phyloP scores from a whole-genome alignment of 2,113 vertebrate species.

The Oxyura jamaicensis region DNA sequence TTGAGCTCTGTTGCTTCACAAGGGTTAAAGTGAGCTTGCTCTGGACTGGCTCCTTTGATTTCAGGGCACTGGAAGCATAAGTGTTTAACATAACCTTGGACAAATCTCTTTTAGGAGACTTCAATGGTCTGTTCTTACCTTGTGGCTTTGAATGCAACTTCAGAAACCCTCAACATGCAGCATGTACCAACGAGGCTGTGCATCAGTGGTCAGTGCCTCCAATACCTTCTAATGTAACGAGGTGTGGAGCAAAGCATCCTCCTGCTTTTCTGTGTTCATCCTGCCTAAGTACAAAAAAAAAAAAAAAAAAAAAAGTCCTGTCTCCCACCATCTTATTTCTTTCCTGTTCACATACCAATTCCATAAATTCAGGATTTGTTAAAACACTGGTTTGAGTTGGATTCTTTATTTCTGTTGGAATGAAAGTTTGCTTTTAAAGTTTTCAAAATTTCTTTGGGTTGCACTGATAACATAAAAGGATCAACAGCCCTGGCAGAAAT shows the following conservation, averaged over 20 bases:
- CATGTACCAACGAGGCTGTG: accelerated
- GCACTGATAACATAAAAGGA: background rate
- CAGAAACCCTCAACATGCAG: background rate
- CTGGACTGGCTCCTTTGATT: background rate
- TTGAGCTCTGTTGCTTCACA: background rate
- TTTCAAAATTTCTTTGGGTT: background rate
- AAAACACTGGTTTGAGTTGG: background rate
- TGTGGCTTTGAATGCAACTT: background rate
- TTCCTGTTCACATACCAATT: background rate
- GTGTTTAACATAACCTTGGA: background rate
- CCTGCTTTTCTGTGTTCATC: background rate
- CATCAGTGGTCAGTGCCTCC: background rate
- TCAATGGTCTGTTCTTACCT: background rate
- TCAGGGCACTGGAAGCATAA: background rate
- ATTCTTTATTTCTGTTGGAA: background rate
- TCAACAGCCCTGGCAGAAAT: background rate
- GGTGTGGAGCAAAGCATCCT: background rate
- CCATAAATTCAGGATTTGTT: accelerated
- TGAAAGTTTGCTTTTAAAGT: background rate
- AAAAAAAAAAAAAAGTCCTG: background rate
- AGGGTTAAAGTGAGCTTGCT: background rate
- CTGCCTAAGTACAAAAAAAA: background rate
- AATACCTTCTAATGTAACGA: background rate
- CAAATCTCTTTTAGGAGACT: background rate
- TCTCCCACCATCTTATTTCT: background rate